Evolutionary conservation across 1,140 invertebrate genomes (phyloP).

Genomic region (Ips typographus): DNA sequence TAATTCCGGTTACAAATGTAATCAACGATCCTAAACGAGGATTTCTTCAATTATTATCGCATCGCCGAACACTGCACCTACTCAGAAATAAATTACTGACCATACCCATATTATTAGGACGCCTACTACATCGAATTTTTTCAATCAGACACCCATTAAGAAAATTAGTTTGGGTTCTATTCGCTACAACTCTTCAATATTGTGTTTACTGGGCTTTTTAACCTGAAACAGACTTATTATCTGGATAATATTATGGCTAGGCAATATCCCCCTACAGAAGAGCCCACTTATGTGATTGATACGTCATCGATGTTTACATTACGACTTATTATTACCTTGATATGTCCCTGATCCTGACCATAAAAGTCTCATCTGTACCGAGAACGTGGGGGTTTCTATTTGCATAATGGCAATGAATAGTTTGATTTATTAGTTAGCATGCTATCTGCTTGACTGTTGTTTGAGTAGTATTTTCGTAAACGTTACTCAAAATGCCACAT

Average conservation of each 20-base stretch:
- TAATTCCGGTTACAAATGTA: no score
- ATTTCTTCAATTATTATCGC: slow-evolving; percentile 20
- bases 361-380: slow-evolving; percentile 10
- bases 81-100: slow-evolving; percentile 27
- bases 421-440: no score
- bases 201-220: no score
- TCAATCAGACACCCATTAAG: slow-evolving; percentile 11
- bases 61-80: slow-evolving; percentile 26
- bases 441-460: no score
- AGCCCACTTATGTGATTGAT: background rate
- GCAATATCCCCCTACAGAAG: no score
- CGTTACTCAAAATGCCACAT: no score
- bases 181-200: background rate
- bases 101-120: slow-evolving; percentile 32
- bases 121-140: slow-evolving; percentile 20
- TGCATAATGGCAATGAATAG: no score
- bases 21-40: background rate
- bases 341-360: slow-evolving; percentile 18
- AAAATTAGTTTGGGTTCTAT: background rate
- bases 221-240: no score
- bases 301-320: no score
- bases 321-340: background rate
- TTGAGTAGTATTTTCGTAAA: no score
- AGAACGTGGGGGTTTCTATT: background rate
- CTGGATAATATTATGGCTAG: no score